phyloP scores from a whole-genome alignment of 2,888 invertebrate genomes.

The Petrophora chlorosata region DNA sequence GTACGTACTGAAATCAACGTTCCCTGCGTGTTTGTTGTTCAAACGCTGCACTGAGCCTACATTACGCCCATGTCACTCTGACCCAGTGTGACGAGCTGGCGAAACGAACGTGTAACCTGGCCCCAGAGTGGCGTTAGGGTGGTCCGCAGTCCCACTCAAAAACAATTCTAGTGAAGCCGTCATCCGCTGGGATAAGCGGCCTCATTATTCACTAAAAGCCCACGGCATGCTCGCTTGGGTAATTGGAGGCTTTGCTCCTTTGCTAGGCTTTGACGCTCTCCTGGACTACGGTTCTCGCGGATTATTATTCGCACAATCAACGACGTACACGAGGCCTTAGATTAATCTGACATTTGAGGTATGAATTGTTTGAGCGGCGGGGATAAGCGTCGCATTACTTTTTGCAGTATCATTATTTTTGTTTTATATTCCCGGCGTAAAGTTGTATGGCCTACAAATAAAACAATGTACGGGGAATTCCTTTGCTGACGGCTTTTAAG shows the following conservation, averaged over 20 bases:
- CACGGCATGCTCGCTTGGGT: conserved; percentile 78
- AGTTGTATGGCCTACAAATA: conserved; percentile 46
- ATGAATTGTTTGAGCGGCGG: conserved; percentile 60
- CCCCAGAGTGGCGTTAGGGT: conserved; percentile 47
- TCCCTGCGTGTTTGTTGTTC: no score
- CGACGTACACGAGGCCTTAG: conserved; percentile 63
- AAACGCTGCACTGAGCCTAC: conserved; percentile 13
- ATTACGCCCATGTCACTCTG: conserved; percentile 20
- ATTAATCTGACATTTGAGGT: conserved; percentile 74
- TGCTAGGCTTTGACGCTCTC: conserved; percentile 72
- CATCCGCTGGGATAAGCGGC: conserved; percentile 77
- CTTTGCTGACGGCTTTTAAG: conserved; percentile 27
- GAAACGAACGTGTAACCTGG: conserved; percentile 30
- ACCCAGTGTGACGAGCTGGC: conserved; percentile 34
- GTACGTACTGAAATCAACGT: no score
- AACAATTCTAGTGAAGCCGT: conserved; percentile 76
- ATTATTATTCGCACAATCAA: conserved; percentile 79
- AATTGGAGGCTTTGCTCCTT: conserved; percentile 82
- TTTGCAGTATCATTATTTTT: conserved; percentile 51
- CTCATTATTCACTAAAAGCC: conserved; percentile 83
- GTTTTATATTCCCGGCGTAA: conserved; percentile 41
- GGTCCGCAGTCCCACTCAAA: conserved; percentile 69
- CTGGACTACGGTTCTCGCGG: conserved; percentile 61
- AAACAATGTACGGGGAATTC: conserved; percentile 33
- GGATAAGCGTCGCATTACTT: conserved; percentile 62